phyloP scores from a whole-genome alignment of 2,113 vertebrate genomes.

The Amphiprion ocellaris region DNA sequence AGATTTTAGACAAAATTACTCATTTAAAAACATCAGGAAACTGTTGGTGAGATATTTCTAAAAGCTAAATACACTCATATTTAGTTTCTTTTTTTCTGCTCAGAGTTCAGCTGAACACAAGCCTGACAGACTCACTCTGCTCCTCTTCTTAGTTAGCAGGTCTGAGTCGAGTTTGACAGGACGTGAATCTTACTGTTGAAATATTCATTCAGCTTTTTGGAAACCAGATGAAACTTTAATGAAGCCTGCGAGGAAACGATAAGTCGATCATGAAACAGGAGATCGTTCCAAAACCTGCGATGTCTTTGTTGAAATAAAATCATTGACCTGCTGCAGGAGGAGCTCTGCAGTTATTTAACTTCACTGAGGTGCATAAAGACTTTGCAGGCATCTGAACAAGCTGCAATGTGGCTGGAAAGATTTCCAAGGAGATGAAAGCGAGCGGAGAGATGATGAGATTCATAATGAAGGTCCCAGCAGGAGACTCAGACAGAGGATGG shows the following conservation, averaged over 20 bases:
- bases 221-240: constrained; percentile 14
- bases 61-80: too few species aligned
- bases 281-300: neutral
- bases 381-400: neutral
- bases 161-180: neutral
- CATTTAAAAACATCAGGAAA: too few species aligned
- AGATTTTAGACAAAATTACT: too few species aligned
- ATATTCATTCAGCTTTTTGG: neutral
- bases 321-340: neutral
- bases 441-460: constrained; percentile 5
- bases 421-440: constrained; percentile 19
- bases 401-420: neutral
- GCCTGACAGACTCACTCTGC: neutral
- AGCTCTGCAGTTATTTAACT: neutral
- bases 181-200: neutral
- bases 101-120: neutral
- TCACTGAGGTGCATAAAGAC: neutral
- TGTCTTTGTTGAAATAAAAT: neutral
- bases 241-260: neutral
- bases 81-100: neutral
- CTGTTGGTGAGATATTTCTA: too few species aligned
- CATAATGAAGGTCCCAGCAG: constrained; percentile 38
- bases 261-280: neutral
- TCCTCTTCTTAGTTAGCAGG: neutral
- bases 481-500: constrained; percentile 28